phyloP scores from a whole-genome alignment of 2,888 invertebrate genomes.

The Hirudinaria manillensis region DNA sequence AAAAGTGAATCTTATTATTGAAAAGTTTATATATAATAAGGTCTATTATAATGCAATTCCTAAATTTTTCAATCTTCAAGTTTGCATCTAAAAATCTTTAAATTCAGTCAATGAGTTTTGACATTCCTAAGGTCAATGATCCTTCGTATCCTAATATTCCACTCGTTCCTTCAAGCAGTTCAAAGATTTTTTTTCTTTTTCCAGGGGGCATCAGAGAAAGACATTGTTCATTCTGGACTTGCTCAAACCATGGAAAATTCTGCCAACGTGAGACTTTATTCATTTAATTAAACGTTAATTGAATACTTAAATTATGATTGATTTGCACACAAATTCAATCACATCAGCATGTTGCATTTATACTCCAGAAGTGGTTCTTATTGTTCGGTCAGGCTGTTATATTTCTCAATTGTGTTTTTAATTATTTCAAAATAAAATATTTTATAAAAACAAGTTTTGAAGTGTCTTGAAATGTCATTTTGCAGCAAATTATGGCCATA shows the following conservation, averaged over 20 bases:
- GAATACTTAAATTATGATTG: background rate
- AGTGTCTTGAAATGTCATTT: background rate
- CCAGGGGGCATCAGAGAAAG: conserved; percentile 88
- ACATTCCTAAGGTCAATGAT: too few relatives aligned
- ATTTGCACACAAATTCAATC: too few relatives aligned
- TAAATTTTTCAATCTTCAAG: background rate
- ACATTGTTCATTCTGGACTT: conserved; percentile 94
- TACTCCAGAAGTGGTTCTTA: too few relatives aligned
- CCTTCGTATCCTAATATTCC: too few relatives aligned
- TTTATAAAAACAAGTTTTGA: background rate
- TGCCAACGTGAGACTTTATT: conserved; percentile 66
- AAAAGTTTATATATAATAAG: too few relatives aligned
- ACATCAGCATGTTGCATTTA: too few relatives aligned
- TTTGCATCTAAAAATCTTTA: background rate
- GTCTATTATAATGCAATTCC: too few relatives aligned
- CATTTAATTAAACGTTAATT: conserved; percentile 35
- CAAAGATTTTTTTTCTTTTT: background rate
- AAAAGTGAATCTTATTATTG: too few relatives aligned
- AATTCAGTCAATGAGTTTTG: background rate
- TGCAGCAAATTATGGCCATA: conserved; percentile 83
- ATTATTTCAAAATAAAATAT: too few relatives aligned
- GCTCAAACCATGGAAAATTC: conserved; percentile 97
- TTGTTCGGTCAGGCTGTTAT: too few relatives aligned
- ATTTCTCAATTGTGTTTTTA: too few relatives aligned
- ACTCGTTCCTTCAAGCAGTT: too few relatives aligned